phyloP scores from a whole-genome alignment of 2,113 vertebrate species.

The Amblyornis subalaris region DNA sequence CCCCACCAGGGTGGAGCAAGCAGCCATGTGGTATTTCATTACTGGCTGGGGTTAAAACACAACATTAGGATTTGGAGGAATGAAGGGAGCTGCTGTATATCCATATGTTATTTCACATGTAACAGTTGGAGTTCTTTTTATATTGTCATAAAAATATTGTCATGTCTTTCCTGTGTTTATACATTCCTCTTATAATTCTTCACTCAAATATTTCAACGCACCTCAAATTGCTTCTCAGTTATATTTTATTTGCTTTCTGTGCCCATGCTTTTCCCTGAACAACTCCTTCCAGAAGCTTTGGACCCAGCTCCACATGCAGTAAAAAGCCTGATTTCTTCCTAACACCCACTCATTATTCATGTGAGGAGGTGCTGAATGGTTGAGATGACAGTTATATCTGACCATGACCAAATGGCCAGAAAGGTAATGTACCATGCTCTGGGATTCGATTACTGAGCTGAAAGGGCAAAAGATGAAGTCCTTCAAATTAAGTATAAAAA shows the following conservation, averaged over 20 bases:
- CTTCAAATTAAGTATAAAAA: background rate
- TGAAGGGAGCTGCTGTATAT: background rate
- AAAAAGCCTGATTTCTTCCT: background rate
- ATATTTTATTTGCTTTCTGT: background rate
- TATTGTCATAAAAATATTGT: background rate
- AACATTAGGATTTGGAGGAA: background rate
- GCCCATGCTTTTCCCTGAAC: background rate
- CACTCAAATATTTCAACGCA: background rate
- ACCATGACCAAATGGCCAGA: background rate
- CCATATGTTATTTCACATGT: background rate
- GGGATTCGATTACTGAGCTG: background rate
- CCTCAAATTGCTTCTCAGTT: background rate
- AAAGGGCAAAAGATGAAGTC: background rate
- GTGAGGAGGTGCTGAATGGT: background rate
- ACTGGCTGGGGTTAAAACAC: background rate
- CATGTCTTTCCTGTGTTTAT: background rate
- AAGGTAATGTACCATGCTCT: background rate
- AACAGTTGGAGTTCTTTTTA: background rate
- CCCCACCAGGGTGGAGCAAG: background rate
- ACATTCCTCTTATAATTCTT: background rate
- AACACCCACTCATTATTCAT: background rate
- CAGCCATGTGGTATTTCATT: background rate
- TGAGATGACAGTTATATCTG: background rate
- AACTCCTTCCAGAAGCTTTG: background rate
- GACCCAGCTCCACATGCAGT: background rate